These are phyloP conservation scores for Cryptus armator DNA, from an alignment of 2,888 invertebrate genomes.

Conservation along the genomic window DNA sequence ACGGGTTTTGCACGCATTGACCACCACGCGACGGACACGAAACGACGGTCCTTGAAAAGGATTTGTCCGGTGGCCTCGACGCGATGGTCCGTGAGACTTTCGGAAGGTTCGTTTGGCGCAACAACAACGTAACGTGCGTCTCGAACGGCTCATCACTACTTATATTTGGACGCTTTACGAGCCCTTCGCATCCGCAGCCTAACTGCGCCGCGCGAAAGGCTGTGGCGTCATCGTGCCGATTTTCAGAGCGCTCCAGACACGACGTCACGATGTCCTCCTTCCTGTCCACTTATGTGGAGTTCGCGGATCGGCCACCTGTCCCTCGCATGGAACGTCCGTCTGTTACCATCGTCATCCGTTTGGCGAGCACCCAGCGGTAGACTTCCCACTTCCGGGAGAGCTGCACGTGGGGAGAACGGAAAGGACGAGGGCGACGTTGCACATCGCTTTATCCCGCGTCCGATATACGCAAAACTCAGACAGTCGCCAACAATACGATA, in stretches of 20 bases:
- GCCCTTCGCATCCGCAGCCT: conserved; percentile 5
- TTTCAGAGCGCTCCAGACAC: conserved; percentile 63
- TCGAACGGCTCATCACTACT: conserved; percentile 9
- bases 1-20: conserved; percentile 34
- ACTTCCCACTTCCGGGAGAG: conserved; percentile 72
- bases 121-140: neutral
- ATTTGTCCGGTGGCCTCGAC: conserved; percentile 51
- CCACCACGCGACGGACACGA: conserved; percentile 69
- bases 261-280: conserved; percentile 70
- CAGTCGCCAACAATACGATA: conserved; percentile 7
- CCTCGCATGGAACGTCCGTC: conserved; percentile 73
- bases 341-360: conserved; percentile 72
- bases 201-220: conserved; percentile 1
- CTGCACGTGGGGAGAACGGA: conserved; percentile 4
- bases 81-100: conserved; percentile 34
- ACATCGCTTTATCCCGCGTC: conserved; percentile 9
- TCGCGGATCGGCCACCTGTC: conserved; percentile 78
- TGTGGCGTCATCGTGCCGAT: conserved; percentile 43
- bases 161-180: neutral
- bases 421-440: conserved; percentile 40
- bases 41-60: conserved; percentile 67
- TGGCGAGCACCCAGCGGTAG: conserved; percentile 73
- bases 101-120: conserved; percentile 48
- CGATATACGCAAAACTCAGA: conserved; percentile 28
- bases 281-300: conserved; percentile 77